Conservation (phyloP, 1,140 invertebrate genomes). For the Drosophila nikananu region DNA sequence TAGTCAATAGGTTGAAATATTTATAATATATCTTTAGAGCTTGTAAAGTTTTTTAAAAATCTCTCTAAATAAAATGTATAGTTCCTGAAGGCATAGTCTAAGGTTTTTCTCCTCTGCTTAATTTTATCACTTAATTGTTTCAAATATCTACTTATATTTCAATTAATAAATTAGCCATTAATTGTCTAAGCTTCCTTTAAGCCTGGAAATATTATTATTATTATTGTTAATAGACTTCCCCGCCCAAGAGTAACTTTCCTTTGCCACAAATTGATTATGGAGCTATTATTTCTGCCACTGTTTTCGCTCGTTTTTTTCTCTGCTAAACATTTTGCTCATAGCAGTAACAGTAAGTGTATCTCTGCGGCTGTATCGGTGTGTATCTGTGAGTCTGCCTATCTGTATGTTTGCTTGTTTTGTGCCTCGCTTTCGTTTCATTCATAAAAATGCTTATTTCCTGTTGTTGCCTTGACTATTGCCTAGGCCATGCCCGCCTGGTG, state of each 20-base stretch:
- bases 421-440: conserved; percentile 76
- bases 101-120: not conserved
- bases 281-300: conserved; percentile 11
- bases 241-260: conserved; percentile 8
- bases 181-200: not conserved
- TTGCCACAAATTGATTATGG: conserved; percentile 14
- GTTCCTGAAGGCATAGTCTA: not conserved
- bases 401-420: conserved; percentile 35
- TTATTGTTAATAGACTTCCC: not conserved
- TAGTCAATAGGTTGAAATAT: no score
- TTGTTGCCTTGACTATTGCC: conserved; percentile 65
- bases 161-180: not conserved
- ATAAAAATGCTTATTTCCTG: conserved; percentile 83
- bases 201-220: not conserved
- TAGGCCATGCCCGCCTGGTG: conserved; percentile 15
- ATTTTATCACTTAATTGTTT: not conserved
- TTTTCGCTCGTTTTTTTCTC: not conserved
- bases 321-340: conserved; percentile 63
- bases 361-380: not conserved
- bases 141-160: not conserved
- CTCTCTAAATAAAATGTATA: not conserved
- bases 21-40: not conserved
- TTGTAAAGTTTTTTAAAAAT: not conserved
- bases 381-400: conserved; percentile 21
- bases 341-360: conserved; percentile 53